These are phyloP conservation scores for Lepidurus couesii DNA, from an alignment of 1,140 invertebrate species.

Conservation along the genomic window DNA sequence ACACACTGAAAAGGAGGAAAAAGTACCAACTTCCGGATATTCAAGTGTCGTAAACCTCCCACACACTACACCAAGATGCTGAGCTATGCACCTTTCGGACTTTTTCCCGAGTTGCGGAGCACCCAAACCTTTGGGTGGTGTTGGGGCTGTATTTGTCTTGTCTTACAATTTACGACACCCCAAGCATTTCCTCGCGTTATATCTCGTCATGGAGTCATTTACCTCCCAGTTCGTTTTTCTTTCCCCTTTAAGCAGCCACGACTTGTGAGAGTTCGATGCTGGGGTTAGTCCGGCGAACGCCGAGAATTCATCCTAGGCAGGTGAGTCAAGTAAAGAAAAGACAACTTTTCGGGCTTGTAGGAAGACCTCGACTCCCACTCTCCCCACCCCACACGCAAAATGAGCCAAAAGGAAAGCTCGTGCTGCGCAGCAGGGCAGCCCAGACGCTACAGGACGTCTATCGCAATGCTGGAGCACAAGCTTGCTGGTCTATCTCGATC, in stretches of 20 bases:
- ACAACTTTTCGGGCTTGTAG: neutral
- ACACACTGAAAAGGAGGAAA: neutral
- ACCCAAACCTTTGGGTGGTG: slow-evolving; percentile 15
- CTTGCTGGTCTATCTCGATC: neutral
- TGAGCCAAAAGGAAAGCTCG: slow-evolving; percentile 1
- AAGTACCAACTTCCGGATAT: neutral
- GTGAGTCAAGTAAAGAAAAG: neutral
- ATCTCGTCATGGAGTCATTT: slow-evolving; percentile 22
- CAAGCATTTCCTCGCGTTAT: slow-evolving; percentile 5
- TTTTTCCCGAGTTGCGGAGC: neutral
- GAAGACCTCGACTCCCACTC: neutral
- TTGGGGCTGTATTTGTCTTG: neutral
- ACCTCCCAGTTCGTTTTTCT: slow-evolving; percentile 18
- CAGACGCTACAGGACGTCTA: slow-evolving; percentile 9
- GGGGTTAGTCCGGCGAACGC: neutral
- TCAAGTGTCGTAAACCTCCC: slow-evolving; percentile 21
- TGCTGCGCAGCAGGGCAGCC: neutral
- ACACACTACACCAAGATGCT: neutral
- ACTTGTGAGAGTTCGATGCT: neutral
- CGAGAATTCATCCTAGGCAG: neutral
- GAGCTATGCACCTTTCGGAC: too few relatives aligned
- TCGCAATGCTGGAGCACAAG: slow-evolving; percentile 12
- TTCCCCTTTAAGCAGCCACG: neutral
- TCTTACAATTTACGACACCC: slow-evolving; percentile 15
- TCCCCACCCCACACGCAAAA: neutral